Conservation (phyloP, 1,140 invertebrate genomes). For the Drosophila obscura region DNA sequence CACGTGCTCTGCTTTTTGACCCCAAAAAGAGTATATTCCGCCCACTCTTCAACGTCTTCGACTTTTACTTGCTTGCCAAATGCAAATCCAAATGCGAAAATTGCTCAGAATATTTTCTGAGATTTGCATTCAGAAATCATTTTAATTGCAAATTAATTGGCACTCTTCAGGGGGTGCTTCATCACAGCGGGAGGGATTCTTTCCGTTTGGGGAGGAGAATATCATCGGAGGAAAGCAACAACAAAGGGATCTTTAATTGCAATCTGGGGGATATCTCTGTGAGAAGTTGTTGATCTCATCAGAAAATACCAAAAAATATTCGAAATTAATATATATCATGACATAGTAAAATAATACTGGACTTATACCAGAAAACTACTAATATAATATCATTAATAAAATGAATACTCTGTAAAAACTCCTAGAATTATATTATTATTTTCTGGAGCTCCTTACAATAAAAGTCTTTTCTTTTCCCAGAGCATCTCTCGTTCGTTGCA, state of each 20-base stretch:
- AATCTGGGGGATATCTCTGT: too few relatives aligned
- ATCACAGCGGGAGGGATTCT: too few relatives aligned
- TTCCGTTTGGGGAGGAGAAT: too few relatives aligned
- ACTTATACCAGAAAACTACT: too few relatives aligned
- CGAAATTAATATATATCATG: neutral
- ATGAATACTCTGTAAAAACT: too few relatives aligned
- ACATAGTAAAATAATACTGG: too few relatives aligned
- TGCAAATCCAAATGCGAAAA: slow-evolving; percentile 5
- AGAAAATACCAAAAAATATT: neutral
- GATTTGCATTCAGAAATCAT: slow-evolving; percentile 24
- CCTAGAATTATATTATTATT: neutral
- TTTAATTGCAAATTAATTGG: slow-evolving; percentile 55
- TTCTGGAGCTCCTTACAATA: slow-evolving; percentile 15
- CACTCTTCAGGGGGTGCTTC: neutral
- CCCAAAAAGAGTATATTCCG: slow-evolving; percentile 20
- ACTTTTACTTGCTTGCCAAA: neutral
- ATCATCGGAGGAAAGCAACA: too few relatives aligned
- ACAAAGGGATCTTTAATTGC: too few relatives aligned
- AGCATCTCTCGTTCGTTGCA: slow-evolving; percentile 34
- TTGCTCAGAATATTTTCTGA: slow-evolving; percentile 1
- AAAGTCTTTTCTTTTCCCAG: slow-evolving; percentile 31
- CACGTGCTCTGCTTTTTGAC: slow-evolving; percentile 37
- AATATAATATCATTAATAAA: too few relatives aligned
- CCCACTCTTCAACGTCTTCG: neutral
- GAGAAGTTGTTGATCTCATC: too few relatives aligned